Base-by-base conservation (phyloP, 2,888 invertebrate species). In the Eupithecia abbreviata region DNA sequence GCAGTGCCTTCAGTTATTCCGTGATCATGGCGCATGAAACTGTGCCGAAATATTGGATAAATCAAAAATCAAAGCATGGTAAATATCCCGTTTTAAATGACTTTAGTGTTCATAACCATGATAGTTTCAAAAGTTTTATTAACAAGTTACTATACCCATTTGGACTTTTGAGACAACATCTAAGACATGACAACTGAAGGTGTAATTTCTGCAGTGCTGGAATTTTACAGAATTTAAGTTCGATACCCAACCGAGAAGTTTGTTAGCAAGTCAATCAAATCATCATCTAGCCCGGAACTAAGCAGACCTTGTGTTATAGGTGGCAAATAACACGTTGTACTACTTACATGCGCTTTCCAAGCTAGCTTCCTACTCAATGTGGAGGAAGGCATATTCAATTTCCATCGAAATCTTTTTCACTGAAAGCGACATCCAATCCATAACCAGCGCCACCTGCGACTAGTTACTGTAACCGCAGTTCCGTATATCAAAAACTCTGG, bases 401-500 rank as follows among this genome's bases (percentile, higher is more conserved):
- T 47, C 18, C 47, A 69, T 47, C 10, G 47, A 45, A 47, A 30
- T 45, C n/a, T 69, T 69, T 68, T 68, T 47, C 45, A 66, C 42
- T 42, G 47, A 47, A 45, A 45, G 15, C 69, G 47, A 69, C 69
- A 45, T 69, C 47, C 47, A 69, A 69, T 69, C 69, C 47, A 69
- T 69, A 66, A 75, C 68, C 45, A 30, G 72, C 58, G 69, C 66
- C 81, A 82, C 82, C 81, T 82, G 82, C 72, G 79, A 49, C 72
- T 70, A 58, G 45, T 73, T 79, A 78, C 75, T 69, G 71, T 47
- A 70, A 76, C 80, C 81, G 74, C 78, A 81, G 74, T 67, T 77
- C 76, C 80, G 78, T 81, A 77, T 79, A 76, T 81, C 80, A 81
- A 72, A 76, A 79, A 80, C 77, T 73, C 69, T 18, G 18, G 30